Evolutionary conservation across 2,888 invertebrate species (phyloP), one percentile per base, ranked within the genome.

Genomic region (Eristalis tenax): DNA sequence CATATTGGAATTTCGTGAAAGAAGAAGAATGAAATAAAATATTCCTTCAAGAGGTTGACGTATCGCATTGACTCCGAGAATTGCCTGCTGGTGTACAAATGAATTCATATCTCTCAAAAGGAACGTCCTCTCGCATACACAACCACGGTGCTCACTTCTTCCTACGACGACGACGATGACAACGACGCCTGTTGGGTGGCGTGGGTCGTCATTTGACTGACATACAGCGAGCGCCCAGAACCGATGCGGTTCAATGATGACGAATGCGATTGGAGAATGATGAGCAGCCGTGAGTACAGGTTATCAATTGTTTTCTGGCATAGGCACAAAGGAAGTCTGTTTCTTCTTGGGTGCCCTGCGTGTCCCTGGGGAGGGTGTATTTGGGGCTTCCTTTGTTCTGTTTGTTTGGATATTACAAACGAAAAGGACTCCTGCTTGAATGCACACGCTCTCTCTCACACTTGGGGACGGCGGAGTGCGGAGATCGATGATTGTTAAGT

Each of bases 211-310:
- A 15, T 6, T n/a, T 15, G 40, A 4, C 40, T 40, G 40, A 43
- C n/a, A 43, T n/a, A n/a, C 43, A 43, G 43, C n/a, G 18, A n/a
- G 43, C n/a, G 18, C 56, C 56, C 38, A 6, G 15, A 71, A 64
- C 65, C 65, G 50, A 43, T 81, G 81, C 69, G 77, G 77, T 86
- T 86, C 70, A 74, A 23, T 74, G 63, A 64, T 69, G 50, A 75
- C 57, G 74, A 80, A 74, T 81, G 32, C 10, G 81, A 78, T 85
- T 81, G 57, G 35, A 85, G 76, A 81, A 69, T 82, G 78, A 86
- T 78, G 65, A 85, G 76, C 73, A 85, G 76, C 73, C 77, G 43
- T 81, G 66, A 63, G 57, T 61, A 57, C 59, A 65, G 77, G 68
- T 77, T 82, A 82, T 74, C 81, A 77, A 82, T 78, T 81, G 81